Evolutionary conservation across 2,888 invertebrate species (phyloP), one percentile per base, ranked within the genome.

Genomic region (Busseola fusca): DNA sequence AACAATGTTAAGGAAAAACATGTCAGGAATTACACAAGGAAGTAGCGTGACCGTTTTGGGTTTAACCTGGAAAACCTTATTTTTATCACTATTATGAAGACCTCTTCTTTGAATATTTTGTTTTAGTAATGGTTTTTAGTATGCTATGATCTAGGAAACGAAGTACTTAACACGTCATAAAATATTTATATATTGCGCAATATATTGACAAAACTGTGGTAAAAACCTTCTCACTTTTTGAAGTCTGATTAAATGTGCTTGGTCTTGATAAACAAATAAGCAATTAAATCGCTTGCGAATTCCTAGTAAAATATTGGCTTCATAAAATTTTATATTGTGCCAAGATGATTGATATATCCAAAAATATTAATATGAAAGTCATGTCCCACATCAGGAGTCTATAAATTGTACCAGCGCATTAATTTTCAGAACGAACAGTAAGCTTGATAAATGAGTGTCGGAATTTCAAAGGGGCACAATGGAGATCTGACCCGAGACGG

Each of bases 401-500:
- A 77, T 87, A 81, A 87, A 87, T 92, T 91, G 87, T 81, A 84
- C 90, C 89, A 78, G 75, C 74, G 87, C 90, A 90, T 93, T 94
- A 93, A 94, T 94, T 94, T 93, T 90, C 92, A 91, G 89, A 91
- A 89, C 90, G 88, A 90, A 90, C 91, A 89, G 93, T 94, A 93
- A 95, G 94, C 95, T 93, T 95, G 95, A 95, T 95, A 94, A 95
- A 95, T 94, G 94, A 93, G 91, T 90, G 92, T 89, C 91, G 91
- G 91, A 91, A 91, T 93, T 92, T 93, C 91, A 93, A 94, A 93
- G 92, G 93, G 85, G 89, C 90, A 94, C 94, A 94, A 94, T 93
- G 89, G 92, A 91, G 92, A 90, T 90, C 90, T 92, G 93, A 93
- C 92, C 93, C 90, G 81, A 86, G 90, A 89, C 87, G 81, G 90